Percentiles rank a stretch among this genome's conserved stretches.
Evolutionary conservation across 2,888 invertebrate species (phyloP).

Genomic region (Drosophila greeni): DNA sequence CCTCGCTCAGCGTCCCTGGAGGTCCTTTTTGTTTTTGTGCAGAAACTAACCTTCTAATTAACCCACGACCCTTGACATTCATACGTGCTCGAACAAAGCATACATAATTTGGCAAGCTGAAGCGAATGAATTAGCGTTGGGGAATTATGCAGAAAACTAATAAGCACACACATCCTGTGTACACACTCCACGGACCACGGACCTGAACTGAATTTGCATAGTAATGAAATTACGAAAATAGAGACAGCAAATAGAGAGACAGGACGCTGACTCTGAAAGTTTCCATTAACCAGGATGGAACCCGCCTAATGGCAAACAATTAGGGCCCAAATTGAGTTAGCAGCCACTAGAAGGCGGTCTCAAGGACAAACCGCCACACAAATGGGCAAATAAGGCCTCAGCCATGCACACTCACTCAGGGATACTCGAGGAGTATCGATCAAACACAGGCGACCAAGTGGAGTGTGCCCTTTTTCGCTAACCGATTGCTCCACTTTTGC

Average conservation of each 20-base stretch:
- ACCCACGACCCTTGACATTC: constrained; percentile 15
- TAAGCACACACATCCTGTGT: constrained; percentile 5
- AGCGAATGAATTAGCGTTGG: constrained; percentile 1
- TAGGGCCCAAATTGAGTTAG: constrained; percentile 63
- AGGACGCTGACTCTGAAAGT: constrained; percentile 6
- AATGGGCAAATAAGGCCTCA: constrained; percentile 33
- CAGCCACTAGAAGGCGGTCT: constrained; percentile 22
- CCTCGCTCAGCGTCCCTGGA: constrained; percentile 9
- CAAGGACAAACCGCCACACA: constrained; percentile 37
- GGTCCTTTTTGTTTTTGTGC: constrained; percentile 15
- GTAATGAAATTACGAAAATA: constrained; percentile 21
- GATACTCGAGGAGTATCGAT: constrained; percentile 33
- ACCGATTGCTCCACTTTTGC: constrained; percentile 34
- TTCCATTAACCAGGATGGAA: constrained; percentile 34
- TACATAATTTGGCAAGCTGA: not conserved
- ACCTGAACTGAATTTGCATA: constrained; percentile 19
- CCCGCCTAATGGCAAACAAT: constrained; percentile 55
- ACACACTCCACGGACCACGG: not conserved
- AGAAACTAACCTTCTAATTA: constrained; percentile 11
- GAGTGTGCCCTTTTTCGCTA: constrained; percentile 11
- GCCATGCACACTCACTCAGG: constrained; percentile 45
- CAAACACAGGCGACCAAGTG: constrained; percentile 18
- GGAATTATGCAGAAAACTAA: constrained; percentile 13
- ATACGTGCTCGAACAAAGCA: not conserved
- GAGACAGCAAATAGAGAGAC: not conserved